Evolutionary conservation across 2,797 vertebrate species (phyloP).

Genomic region (Falco novaeseelandiae): DNA sequence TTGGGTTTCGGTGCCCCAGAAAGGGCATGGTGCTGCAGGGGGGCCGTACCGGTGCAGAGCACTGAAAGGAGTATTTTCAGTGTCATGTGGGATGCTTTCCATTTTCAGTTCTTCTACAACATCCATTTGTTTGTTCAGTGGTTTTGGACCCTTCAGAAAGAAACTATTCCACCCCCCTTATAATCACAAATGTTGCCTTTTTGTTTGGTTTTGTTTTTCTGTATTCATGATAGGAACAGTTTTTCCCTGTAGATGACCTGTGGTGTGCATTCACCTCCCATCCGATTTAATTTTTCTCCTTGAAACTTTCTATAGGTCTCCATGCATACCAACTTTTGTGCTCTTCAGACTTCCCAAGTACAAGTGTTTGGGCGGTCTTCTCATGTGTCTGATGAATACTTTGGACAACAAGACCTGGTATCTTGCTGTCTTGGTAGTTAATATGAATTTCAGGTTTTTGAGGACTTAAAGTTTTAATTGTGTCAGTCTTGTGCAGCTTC

Average conservation of each 20-base stretch:
- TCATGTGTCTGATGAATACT: not conserved
- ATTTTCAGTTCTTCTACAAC: not conserved
- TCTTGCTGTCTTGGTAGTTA: not conserved
- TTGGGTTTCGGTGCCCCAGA: not conserved
- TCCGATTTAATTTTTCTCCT: not conserved
- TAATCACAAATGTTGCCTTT: not conserved
- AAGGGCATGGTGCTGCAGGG: not conserved
- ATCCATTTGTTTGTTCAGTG: not conserved
- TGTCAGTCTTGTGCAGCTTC: not conserved
- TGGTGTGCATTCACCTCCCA: not conserved
- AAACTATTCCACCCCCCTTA: not conserved
- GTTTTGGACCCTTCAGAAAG: not conserved
- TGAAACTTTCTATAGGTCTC: not conserved
- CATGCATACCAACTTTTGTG: not conserved
- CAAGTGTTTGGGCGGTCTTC: not conserved
- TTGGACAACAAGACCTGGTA: not conserved
- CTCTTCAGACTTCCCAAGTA: not conserved
- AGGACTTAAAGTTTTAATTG: not conserved
- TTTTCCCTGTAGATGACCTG: not conserved
- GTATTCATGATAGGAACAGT: not conserved
- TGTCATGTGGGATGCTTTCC: rapidly evolving
- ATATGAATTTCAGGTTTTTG: not conserved
- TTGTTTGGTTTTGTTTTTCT: not conserved
- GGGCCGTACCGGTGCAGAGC: rapidly evolving
- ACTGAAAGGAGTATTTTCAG: not conserved